Evolutionary conservation across 2,888 invertebrate species (phyloP).

Genomic region (Apomyelois bistriatella): DNA sequence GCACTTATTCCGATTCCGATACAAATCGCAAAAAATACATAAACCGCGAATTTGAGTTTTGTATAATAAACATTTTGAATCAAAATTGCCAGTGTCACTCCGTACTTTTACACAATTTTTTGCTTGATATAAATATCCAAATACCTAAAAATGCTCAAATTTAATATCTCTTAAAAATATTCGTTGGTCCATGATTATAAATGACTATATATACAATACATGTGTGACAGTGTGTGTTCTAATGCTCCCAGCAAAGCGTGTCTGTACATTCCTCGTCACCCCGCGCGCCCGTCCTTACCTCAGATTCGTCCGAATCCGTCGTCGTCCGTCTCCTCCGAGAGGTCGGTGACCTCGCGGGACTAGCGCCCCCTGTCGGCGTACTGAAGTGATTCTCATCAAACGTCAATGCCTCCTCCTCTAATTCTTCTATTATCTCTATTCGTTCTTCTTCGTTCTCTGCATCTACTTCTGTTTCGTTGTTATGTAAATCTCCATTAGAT

Average conservation of each 20-base stretch:
- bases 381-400: constrained; percentile 77
- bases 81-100: no score
- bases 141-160: no score
- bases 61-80: no score
- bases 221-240: background rate
- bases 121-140: no score
- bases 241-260: constrained; percentile 8
- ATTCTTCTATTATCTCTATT: constrained; percentile 25
- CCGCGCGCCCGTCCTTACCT: constrained; percentile 58
- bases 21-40: no score
- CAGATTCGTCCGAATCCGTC: constrained; percentile 59
- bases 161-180: background rate
- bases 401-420: constrained; percentile 48
- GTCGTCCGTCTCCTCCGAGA: constrained; percentile 36
- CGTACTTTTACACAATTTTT: no score
- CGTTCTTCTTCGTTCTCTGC: background rate
- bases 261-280: constrained; percentile 38
- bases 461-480: constrained; percentile 13
- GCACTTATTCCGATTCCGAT: no score
- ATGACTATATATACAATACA: background rate
- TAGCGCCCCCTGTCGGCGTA: constrained; percentile 61
- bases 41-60: no score
- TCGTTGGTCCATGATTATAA: background rate
- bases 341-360: constrained; percentile 43
- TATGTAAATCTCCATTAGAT: constrained; percentile 14